phyloP scores from a whole-genome alignment of 2,797 vertebrate genomes.

The Coregonus suidteri region DNA sequence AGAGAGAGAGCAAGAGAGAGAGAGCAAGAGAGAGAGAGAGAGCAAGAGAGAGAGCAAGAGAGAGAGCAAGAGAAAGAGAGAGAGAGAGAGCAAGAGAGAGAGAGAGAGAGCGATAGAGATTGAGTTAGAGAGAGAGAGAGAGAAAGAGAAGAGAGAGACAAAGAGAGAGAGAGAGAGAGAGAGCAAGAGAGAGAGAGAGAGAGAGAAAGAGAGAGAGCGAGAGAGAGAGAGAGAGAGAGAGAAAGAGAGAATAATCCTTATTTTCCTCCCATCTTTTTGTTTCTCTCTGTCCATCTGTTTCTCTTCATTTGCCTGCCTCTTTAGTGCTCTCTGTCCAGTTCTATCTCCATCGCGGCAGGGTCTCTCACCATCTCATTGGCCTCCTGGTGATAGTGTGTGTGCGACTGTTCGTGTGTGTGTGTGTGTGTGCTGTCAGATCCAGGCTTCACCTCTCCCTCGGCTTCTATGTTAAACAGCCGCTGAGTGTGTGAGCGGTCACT shows the following conservation, averaged over 20 bases:
- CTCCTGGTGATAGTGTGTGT: conserved; percentile 5
- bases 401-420: conserved; percentile 2
- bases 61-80: not conserved
- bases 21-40: not conserved
- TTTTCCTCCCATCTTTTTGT: not conserved
- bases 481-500: no score
- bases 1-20: not conserved
- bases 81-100: not conserved
- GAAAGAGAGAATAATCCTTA: not conserved
- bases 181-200: conserved; percentile 1
- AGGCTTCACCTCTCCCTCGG: not conserved
- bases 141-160: not conserved
- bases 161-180: not conserved
- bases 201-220: not conserved
- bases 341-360: not conserved
- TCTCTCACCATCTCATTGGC: not conserved
- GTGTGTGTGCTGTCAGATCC: not conserved
- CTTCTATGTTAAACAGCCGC: no score
- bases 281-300: not conserved
- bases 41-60: conserved; percentile 3
- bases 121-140: not conserved
- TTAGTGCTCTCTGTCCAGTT: not conserved
- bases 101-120: no score
- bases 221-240: not conserved
- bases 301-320: not conserved